Base-by-base conservation (phyloP, 1,140 invertebrate species). In the Zaprionus taronus region DNA sequence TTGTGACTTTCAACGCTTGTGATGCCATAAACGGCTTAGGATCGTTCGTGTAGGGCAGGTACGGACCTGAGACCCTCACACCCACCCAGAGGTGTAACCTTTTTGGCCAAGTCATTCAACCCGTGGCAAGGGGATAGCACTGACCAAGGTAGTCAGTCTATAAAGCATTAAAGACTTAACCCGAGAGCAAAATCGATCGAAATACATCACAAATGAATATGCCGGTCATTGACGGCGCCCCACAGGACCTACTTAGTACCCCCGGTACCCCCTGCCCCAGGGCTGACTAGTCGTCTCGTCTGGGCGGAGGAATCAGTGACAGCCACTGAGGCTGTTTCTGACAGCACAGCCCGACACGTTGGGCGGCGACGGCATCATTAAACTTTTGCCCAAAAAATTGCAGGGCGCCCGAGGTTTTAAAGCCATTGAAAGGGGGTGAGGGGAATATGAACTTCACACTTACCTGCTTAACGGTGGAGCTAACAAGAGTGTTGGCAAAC, bases 1-100 rank as follows among this genome's bases (percentile, higher is more conserved):
- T 74, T 84, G 84, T 89, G 84, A 89, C 84, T 89, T 89, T 90
- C 84, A 90, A 89, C 81, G 84, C 83, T 78, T 74, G 55, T 20
- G 31, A 24, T 26, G 72, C 49, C 77, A 78, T 81, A 87, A 89
- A 87, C 51, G 81, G 81, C 84, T 87, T 87, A 87, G 44, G 55
- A 70, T 24, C 47, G 20, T 12, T 24, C 47, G 11, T 22, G 58
- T 64, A 63, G 64, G 69, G 17, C 20, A 51, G n/a, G 20, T n/a
- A 31, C 7, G 2, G 28, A 1, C 7, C 28, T 31, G 7, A 7
- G 28, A 31, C 28, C 28, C 28, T 47, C 41, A n/a, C 41, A 17
- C 47, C 20, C 47, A 12, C 47, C 47, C 47, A 5, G 4, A 3
- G 17, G 17, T 41, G 12, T 68, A 62, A 41, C 14, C 22, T 20